Evolutionary conservation across 1,140 invertebrate species (phyloP), one percentile per base, ranked within the genome.

Genomic region (Drosophila watanabei): DNA sequence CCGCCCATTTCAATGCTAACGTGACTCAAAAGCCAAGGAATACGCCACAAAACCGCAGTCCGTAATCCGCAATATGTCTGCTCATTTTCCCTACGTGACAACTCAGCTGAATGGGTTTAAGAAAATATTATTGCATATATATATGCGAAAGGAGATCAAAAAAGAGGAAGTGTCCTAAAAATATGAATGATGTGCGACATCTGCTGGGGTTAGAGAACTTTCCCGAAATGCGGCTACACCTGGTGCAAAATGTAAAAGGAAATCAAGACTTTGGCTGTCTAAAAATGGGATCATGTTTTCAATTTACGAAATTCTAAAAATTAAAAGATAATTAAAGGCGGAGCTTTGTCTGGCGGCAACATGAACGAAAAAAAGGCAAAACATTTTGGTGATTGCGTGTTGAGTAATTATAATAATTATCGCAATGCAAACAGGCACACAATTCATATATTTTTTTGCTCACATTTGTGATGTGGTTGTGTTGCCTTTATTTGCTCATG

Each of bases 331-430:
- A 63, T 24, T 14, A 69, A 70, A 35, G 63, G 37, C 48, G 64
- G 0, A 64, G 41, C 20, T 37, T 64, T 69, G 64, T 30, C 46
- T 69, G 37, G 63, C 62, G n/a, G 30, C 28, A 28, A 48, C 32
- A 35, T 24, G 1, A 45, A 48, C 24, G 24, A 30, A 32, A 24
- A 5, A n/a, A 30, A 28, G 20, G 37, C 10, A 32, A 32, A 35
- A 43, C n/a, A 61, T 61, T 72, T 43, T 32, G 58, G 30, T 76
- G 51, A 71, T 66, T 61, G 48, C 52, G 64, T 69, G 64, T 69
- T 76, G 51, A 72, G 79, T 80, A 73, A 85, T 85, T 69, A 81
- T 78, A 51, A 81, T 79, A 43, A 80, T 87, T 72, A 80, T 76
- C 63, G 51, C 64, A 66, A 66, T 64, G 59, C 28, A 81, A 62